Evolutionary conservation across 2,113 vertebrate species (phyloP).

Genomic region (Recurvirostra avosetta): DNA sequence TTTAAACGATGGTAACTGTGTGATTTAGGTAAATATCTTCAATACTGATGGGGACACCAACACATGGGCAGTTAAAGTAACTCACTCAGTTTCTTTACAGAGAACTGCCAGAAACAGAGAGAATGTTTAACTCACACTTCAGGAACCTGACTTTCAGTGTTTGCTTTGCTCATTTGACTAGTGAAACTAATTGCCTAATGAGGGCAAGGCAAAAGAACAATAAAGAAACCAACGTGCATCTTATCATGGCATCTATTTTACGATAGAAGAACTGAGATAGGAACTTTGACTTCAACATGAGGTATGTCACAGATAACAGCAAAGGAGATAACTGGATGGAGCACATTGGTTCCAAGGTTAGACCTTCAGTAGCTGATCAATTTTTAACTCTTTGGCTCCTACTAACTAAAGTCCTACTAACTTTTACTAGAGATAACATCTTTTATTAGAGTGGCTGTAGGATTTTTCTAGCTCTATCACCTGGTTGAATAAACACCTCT

Average conservation of each 20-base stretch:
- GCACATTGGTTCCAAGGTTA: background rate
- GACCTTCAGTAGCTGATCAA: background rate
- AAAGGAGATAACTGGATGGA: background rate
- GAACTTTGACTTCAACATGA: background rate
- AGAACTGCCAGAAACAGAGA: background rate
- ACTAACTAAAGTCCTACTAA: background rate
- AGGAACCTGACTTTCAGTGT: background rate
- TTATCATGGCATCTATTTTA: background rate
- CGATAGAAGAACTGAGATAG: background rate
- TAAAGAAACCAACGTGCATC: background rate
- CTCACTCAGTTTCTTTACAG: background rate
- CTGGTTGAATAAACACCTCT: background rate
- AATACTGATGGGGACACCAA: background rate
- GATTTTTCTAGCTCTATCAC: background rate
- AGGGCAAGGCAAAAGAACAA: background rate
- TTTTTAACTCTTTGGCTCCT: slow-evolving; percentile 1
- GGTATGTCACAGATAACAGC: background rate
- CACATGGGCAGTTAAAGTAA: background rate
- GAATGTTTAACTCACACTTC: background rate
- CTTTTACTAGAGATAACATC: background rate
- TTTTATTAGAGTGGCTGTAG: background rate
- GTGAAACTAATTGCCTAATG: background rate
- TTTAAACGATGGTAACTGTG: background rate
- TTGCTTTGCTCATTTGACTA: background rate
- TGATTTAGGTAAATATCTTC: background rate